Evolutionary conservation across 2,797 vertebrate genomes (phyloP), one percentile per base, ranked within the genome.

Genomic region (Enteromius paludinosus): DNA sequence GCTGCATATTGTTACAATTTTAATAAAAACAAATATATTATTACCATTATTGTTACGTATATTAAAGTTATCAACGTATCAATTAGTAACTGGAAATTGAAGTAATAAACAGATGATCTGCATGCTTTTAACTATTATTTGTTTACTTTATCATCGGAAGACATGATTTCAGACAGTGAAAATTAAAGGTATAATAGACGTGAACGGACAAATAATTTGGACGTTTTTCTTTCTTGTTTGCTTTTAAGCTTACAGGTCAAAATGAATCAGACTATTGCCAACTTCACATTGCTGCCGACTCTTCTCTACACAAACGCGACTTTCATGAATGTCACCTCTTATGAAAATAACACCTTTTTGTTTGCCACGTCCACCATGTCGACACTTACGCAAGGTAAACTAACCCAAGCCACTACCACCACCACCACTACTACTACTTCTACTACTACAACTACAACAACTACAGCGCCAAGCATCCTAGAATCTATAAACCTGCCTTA

Each of bases 401-500:
- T 23, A 5, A 86, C 59, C 3, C 71, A 78, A 38, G n/a, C 70
- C 2, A 61, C 59, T 17, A 15, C 43, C 11, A 30, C 66, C 38
- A 77, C 71, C 18, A 28, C 65, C 2, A 10, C 49, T 0, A 43
- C 49, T 2, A 5, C 49, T 0, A 18, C 49, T 11, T 6, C 70
- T 2, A 75, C 73, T 9, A 18, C 65, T 2, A 59, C 65, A 5
- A n/a, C 62, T 0, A n/a, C 75, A 43, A 18, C 61, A 45, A 49
- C 81, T 41, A 33, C 47, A 7, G 28, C 61, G 20, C 79, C 65
- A 0, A 87, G 86, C 15, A 5, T 84, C 62, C 68, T 74, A 35
- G 79, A 88, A 1, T 90, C 91, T 38, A 86, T 92, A 3, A 94
- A 95, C 4, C 43, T 88, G 14, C 87, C 91, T 0, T 96, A 96